Conservation (phyloP, 1,140 invertebrate genomes). For the Asobara japonica region DNA sequence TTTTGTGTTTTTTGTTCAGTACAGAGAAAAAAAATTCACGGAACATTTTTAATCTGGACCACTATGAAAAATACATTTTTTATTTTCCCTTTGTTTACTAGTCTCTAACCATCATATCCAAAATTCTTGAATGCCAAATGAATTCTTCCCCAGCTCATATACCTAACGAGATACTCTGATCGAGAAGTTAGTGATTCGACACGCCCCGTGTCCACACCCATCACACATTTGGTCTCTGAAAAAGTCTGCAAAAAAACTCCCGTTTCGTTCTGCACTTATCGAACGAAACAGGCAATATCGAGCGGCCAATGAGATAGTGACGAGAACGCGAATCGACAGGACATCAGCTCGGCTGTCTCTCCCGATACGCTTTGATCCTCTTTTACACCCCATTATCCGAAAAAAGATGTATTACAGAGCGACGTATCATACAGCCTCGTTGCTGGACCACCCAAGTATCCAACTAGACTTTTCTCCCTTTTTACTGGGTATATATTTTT, state of each 20-base stretch:
- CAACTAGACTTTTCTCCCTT: background rate
- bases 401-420: background rate
- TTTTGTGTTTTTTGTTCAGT: background rate
- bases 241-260: too few relatives aligned
- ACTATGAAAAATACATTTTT: too few relatives aligned
- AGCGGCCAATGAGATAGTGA: background rate
- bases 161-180: too few relatives aligned
- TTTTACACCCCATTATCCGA: conserved; percentile 2
- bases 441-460: conserved; percentile 1
- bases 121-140: too few relatives aligned
- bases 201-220: too few relatives aligned
- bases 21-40: too few relatives aligned
- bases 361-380: background rate
- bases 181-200: too few relatives aligned
- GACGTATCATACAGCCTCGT: background rate
- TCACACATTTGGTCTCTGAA: background rate
- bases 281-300: background rate
- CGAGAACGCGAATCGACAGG: background rate
- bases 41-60: too few relatives aligned
- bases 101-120: too few relatives aligned
- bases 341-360: conserved; percentile 2
- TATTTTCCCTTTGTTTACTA: too few relatives aligned
- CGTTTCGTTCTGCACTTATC: background rate
- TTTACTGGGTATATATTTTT: background rate
- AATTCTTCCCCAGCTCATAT: too few relatives aligned